These are phyloP conservation scores for Reticulitermes speratus DNA, from an alignment of 1,140 invertebrate species.

Conservation along the genomic window DNA sequence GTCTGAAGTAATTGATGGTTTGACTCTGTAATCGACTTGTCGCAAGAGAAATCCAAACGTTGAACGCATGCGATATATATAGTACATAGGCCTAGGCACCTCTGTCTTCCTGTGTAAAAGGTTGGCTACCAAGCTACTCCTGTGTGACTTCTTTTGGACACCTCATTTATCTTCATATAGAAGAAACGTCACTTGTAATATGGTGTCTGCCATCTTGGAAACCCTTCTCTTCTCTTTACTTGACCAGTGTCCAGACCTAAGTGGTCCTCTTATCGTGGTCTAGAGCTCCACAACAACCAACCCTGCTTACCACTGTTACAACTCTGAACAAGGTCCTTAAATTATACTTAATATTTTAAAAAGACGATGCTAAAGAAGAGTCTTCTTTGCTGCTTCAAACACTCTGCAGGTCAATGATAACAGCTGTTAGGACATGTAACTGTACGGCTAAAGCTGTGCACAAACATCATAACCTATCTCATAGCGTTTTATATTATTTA, in stretches of 20 bases:
- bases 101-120: not conserved
- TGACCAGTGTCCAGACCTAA: not conserved
- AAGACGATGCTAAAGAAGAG: not conserved
- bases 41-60: not conserved
- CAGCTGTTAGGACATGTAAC: too few species aligned
- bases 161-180: slow-evolving; percentile 19
- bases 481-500: too few species aligned
- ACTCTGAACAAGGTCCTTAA: not conserved
- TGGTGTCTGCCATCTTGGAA: slow-evolving; percentile 17
- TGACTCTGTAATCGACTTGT: slow-evolving; percentile 23
- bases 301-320: slow-evolving; percentile 2
- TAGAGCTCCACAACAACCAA: not conserved
- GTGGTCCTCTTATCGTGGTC: not conserved
- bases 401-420: too few species aligned
- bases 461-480: too few species aligned
- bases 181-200: slow-evolving; percentile 1
- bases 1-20: slow-evolving; percentile 26
- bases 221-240: not conserved
- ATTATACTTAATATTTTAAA: not conserved
- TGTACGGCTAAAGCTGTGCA: too few species aligned
- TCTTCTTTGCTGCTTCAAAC: not conserved
- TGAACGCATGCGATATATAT: not conserved
- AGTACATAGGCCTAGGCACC: not conserved
- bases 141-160: not conserved
- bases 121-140: not conserved